Conservation (phyloP, 2,797 vertebrate genomes). For the Periparus ater region DNA sequence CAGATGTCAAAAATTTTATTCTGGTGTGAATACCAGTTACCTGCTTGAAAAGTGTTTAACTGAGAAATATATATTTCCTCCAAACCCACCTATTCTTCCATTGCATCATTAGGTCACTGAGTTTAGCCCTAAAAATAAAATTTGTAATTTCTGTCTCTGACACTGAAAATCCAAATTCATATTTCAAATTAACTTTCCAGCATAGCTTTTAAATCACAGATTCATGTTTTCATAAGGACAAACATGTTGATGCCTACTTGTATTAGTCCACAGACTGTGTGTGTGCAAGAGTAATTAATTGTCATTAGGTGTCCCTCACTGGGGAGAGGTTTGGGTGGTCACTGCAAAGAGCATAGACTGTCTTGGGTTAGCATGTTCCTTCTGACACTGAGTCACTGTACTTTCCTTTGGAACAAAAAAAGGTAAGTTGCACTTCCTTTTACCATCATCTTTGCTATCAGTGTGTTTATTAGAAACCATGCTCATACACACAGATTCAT, state of each 20-base stretch:
- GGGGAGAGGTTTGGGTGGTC: background rate
- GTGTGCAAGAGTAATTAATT: background rate
- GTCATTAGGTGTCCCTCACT: background rate
- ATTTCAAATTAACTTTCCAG: background rate
- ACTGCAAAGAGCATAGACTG: background rate
- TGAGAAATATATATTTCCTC: background rate
- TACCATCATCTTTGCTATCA: slow-evolving; percentile 5
- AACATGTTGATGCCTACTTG: background rate
- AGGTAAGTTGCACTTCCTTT: slow-evolving; percentile 16
- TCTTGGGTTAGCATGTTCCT: slow-evolving; percentile 9
- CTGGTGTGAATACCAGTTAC: background rate
- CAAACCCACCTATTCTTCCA: background rate
- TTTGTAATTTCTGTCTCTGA: background rate
- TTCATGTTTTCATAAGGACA: background rate
- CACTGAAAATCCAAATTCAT: background rate
- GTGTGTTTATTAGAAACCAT: slow-evolving; percentile 34
- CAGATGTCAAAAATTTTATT: background rate
- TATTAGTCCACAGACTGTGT: background rate
- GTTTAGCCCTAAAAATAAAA: background rate
- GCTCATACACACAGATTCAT: background rate
- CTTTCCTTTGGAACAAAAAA: slow-evolving; percentile 44
- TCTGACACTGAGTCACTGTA: slow-evolving; percentile 40
- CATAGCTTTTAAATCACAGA: background rate
- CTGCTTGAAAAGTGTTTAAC: background rate
- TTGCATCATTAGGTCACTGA: background rate